These are phyloP conservation scores for Lutraria lutraria DNA, from an alignment of 2,888 invertebrate species.

Conservation along the genomic window DNA sequence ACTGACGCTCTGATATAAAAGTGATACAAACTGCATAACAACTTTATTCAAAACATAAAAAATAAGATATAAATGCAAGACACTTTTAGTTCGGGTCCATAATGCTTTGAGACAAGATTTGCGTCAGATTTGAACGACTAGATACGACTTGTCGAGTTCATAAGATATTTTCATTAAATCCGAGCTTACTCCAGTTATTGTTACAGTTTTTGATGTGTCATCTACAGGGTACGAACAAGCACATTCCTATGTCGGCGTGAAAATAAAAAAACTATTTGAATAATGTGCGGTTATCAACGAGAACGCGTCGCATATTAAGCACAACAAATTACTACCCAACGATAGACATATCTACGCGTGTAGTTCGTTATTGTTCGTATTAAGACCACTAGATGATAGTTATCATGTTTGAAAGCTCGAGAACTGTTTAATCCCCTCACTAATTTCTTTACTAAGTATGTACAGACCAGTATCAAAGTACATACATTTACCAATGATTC, in stretches of 20 bases:
- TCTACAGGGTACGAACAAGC: background rate
- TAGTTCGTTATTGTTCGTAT: background rate
- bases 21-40: background rate
- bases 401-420: background rate
- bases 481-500: background rate
- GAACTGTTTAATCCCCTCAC: background rate
- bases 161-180: background rate
- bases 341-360: background rate
- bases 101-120: no score
- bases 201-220: background rate
- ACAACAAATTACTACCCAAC: slow-evolving; percentile 1
- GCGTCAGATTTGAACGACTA: no score
- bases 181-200: background rate
- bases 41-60: no score
- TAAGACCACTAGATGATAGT: background rate
- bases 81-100: no score
- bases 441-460: background rate
- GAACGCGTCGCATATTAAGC: slow-evolving; percentile 5
- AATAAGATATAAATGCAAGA: no score
- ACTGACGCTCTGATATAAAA: background rate
- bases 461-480: background rate
- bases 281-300: slow-evolving; percentile 7
- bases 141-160: background rate
- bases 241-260: slow-evolving; percentile 10
- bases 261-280: slow-evolving; percentile 17